These are phyloP conservation scores for Glossosoma conforme DNA, from an alignment of 1,140 invertebrate species.

Conservation along the genomic window DNA sequence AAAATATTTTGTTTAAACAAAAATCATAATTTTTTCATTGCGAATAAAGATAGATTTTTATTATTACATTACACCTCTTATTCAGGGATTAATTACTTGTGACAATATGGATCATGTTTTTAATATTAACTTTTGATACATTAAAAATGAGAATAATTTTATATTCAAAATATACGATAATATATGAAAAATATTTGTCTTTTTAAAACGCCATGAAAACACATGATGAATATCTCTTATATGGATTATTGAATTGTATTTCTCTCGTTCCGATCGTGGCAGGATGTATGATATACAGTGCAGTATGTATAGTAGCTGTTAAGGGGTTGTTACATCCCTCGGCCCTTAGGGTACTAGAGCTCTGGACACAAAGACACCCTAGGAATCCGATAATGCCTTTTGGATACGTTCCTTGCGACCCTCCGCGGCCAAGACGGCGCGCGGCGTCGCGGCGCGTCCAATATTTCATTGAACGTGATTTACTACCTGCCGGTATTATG, in stretches of 20 bases:
- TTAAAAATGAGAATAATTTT: no score
- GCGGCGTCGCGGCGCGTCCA: slow-evolving; percentile 14
- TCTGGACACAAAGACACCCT: slow-evolving; percentile 24
- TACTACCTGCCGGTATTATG: slow-evolving; percentile 31
- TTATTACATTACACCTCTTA: no score
- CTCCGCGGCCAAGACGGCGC: slow-evolving; percentile 13
- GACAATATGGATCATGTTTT: no score
- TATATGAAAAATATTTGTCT: no score
- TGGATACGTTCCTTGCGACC: slow-evolving; percentile 22
- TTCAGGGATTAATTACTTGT: no score
- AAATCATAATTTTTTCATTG: neutral
- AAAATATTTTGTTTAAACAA: neutral
- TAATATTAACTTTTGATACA: no score
- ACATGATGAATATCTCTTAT: neutral
- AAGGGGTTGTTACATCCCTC: no score
- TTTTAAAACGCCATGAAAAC: no score
- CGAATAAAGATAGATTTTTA: neutral
- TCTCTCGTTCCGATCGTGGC: neutral
- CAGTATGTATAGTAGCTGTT: no score
- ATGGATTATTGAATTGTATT: neutral
- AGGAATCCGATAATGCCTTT: slow-evolving; percentile 30
- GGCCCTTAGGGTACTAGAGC: no score
- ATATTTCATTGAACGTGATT: slow-evolving; percentile 32
- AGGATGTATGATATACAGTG: neutral
- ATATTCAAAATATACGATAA: no score